Evolutionary conservation across 2,888 invertebrate genomes (phyloP), one percentile per base, ranked within the genome.

Genomic region (Mythimna pallens): DNA sequence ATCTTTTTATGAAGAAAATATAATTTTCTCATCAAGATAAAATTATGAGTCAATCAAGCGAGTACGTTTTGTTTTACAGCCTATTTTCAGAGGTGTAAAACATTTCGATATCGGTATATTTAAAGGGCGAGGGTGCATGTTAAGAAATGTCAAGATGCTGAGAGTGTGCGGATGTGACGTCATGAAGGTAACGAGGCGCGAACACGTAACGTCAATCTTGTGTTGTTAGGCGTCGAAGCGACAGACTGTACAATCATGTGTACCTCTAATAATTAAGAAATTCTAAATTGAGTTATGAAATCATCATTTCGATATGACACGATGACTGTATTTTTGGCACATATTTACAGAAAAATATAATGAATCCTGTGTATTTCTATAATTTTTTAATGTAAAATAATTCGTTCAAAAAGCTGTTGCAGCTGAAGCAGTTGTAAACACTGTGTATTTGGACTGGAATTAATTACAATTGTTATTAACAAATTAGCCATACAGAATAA

Each of bases 161-260:
- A 25, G 77, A 83, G 80, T 72, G 76, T 73, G 65, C 81, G 85
- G 86, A 83, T 82, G 86, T 83, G 82, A 82, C 81, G 83, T 87
- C 80, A 76, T 36, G 78, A 61, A 80, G 73, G 83, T 73, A 85
- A 85, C 85, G 77, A 79, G 87, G 75, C 81, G 81, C 73, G 79
- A 84, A 84, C 86, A 85, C 79, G 87, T 80, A 68, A 85, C 76
- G 89, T 86, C 87, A 87, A 88, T 87, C 83, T 84, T 83, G 77
- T 82, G 85, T 87, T 88, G 85, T 87, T 82, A 81, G 72, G 73
- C 76, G 61, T 65, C 75, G 65, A 73, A 72, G 80, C 62, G 78
- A 76, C 76, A 69, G 67, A 54, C 54, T 74, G 47, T 73, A 82
- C 64, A 79, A 52, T 70, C 40, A 25, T 47, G 36, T 40, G 34